These are phyloP conservation scores for Drosophila sordidapex DNA, from an alignment of 2,888 invertebrate species.

Conservation along the genomic window DNA sequence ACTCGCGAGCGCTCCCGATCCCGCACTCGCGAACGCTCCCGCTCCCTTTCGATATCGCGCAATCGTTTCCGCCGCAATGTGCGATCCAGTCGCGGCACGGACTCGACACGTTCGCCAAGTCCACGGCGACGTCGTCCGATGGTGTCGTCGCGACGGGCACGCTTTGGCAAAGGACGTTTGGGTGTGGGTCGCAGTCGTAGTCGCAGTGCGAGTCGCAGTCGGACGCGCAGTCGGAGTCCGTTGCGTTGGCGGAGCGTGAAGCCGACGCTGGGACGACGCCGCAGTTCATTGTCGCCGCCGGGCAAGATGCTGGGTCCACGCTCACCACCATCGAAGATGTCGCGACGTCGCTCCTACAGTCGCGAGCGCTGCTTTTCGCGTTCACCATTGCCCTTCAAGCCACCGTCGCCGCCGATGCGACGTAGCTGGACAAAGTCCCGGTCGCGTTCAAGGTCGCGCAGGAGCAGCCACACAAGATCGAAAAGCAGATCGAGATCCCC, in stretches of 20 bases:
- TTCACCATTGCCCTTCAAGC: slow-evolving; percentile 83
- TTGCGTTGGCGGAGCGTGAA: slow-evolving; percentile 60
- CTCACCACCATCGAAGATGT: slow-evolving; percentile 65
- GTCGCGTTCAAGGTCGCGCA: slow-evolving; percentile 44
- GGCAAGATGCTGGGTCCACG: slow-evolving; percentile 61
- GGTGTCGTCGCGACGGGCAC: slow-evolving; percentile 58
- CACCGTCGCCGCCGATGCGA: slow-evolving; percentile 83
- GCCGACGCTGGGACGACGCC: slow-evolving; percentile 45
- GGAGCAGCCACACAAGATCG: slow-evolving; percentile 42
- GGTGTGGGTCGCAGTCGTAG: slow-evolving; percentile 63
- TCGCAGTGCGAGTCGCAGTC: slow-evolving; percentile 72
- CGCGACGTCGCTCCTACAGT: slow-evolving; percentile 75
- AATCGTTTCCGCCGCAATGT: slow-evolving; percentile 52
- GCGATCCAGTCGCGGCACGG: slow-evolving; percentile 45
- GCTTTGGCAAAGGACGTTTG: slow-evolving; percentile 41
- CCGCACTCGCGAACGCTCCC: slow-evolving; percentile 43
- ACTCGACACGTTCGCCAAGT: slow-evolving; percentile 58
- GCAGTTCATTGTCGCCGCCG: slow-evolving; percentile 64
- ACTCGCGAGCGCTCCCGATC: slow-evolving; percentile 50
- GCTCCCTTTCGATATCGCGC: slow-evolving; percentile 59
- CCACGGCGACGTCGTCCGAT: slow-evolving; percentile 62
- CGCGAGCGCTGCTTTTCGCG: slow-evolving; percentile 79
- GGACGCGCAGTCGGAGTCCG: slow-evolving; percentile 80
- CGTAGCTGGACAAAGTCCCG: slow-evolving; percentile 75
- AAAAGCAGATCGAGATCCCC: slow-evolving; percentile 48